These are phyloP conservation scores for Hyperopisus bebe DNA, from an alignment of 2,113 vertebrate species.

Conservation along the genomic window DNA sequence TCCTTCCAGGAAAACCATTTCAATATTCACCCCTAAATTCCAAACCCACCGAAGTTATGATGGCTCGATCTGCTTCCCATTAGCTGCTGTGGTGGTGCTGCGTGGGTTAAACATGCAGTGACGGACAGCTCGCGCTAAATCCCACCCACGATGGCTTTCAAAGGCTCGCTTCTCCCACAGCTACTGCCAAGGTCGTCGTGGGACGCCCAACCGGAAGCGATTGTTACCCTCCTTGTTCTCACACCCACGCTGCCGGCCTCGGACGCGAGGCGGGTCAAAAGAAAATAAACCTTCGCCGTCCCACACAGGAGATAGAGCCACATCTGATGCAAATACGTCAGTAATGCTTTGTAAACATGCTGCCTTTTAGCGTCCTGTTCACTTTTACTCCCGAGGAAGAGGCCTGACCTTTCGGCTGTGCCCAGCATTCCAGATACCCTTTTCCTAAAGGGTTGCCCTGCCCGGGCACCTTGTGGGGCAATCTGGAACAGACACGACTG, in stretches of 20 bases:
- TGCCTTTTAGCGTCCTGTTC: neutral
- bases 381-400: neutral
- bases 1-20: constrained; percentile 5
- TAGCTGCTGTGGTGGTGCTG: neutral
- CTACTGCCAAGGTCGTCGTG: neutral
- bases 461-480: neutral
- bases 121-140: neutral
- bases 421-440: neutral
- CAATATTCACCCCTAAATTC: neutral
- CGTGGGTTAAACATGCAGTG: neutral
- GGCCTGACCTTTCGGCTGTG: neutral
- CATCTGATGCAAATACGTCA: neutral
- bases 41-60: neutral
- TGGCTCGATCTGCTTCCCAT: neutral
- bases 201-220: neutral
- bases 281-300: neutral
- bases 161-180: neutral
- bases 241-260: neutral
- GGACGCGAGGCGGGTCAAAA: neutral
- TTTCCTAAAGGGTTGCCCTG: neutral
- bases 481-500: neutral
- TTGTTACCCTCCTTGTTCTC: neutral
- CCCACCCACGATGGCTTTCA: neutral
- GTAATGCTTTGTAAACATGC: neutral
- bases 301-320: neutral